Evolutionary conservation across 2,888 invertebrate species (phyloP), one percentile per base, ranked within the genome.

Genomic region (Diaprepes abbreviatus): DNA sequence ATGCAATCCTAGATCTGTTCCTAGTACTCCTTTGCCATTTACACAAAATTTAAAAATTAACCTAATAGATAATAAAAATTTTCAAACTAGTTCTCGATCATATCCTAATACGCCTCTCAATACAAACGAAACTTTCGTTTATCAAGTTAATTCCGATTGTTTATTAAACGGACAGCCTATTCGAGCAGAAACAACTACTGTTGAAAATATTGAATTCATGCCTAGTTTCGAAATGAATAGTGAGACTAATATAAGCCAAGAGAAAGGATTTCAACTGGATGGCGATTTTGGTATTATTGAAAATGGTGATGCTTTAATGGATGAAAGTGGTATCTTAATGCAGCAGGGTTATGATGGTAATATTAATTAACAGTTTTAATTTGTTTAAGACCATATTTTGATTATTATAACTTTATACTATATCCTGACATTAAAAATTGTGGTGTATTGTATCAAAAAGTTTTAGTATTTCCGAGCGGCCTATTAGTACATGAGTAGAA

Each of bases 31-130:
- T 16, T 55, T 80, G 40, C 74, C 80, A 2, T 80, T 78, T 70
- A 62, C 87, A 82, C 78, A 85, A 83, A 75, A 85, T 85, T 57
- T 81, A 83, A 45, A 85, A 85, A 74, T 83, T 83, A 57, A 84
- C 14, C 57, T 45, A 85, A 43, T 84, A 84, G 33, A 73, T 58
- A 70, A 75, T 72, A 74, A 72, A 72, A 75, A 82, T 84, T n/a
- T 66, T 40, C 77, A 75, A 45, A 60, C 17, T 21, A 85, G 85
- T 40, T 92, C 92, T 10, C 90, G 92, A 79, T 93, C 93, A 0
- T 92, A 93, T 83, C 93, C 93, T 19, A 91, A 92, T 1, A 92
- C 92, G 14, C 93, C 93, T 12, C 80, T 89, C 68, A 82, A 85
- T 10, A 85, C 86, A 4, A 78, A 78, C 12, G 77, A 80, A 57